Base-by-base conservation (phyloP, 2,113 vertebrate genomes). In the Burhinus oedicnemus region DNA sequence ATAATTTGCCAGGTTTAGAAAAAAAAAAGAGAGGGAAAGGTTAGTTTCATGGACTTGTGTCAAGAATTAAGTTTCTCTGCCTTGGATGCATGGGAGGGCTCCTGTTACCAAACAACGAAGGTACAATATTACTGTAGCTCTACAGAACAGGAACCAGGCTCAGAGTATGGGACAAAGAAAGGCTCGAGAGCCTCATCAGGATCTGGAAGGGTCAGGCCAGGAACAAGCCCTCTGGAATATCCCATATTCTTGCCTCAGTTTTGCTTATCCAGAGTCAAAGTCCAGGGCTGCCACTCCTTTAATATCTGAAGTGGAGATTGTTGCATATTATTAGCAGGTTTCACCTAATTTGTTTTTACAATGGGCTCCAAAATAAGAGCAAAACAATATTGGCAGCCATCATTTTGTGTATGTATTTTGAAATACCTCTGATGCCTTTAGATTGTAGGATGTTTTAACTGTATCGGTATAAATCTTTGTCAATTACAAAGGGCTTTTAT, bases 61-160 rank as follows among this genome's bases (percentile, higher is more conserved):
- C 79, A 66, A 88, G 79, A 87, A 42, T 84, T 75, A 72, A 36
- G 45, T 83, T 87, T 91, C 77, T 79, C n/a, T 93, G 91, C 81
- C 57, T 25, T 55, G 78, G 61, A 82, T 34, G 40, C 89, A 34
- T 44, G 89, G 81, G 83, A 96, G 87, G 87, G 64, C 45, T 96
- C 83, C 87, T 87, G 69, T 96, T 97, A 89, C 87, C 91, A 75
- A 55, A 47, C 69, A 84, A 12, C 0, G 2, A 74, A 58, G 20
- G 55, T 55, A n/a, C 36, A 54, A 15, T 57, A 7, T 81, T 74
- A 44, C 80, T 92, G 83, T 83, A 77, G 86, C 70, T 47, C 66
- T 69, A 27, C 6, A n/a, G 78, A 79, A 68, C 5, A 74, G 89
- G 83, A 88, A 77, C 36, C 89, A 86, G 34, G 66, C 85, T 87